Base-by-base conservation (phyloP, 2,113 vertebrate genomes). In the Sigmodon hispidus region DNA sequence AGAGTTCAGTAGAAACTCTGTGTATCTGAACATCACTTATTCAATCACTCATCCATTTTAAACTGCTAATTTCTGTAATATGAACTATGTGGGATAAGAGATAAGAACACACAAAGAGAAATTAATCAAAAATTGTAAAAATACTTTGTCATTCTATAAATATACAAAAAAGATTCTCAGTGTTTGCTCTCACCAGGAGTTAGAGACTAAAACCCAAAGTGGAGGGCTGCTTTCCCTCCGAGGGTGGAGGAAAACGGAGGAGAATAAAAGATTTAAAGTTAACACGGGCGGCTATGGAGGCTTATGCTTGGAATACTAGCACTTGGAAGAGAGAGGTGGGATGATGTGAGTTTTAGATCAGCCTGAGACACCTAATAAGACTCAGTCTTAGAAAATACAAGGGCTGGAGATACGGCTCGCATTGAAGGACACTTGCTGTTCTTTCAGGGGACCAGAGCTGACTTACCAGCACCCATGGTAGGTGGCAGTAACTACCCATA, bases 91-190 rank as follows among this genome's bases (percentile, higher is more conserved):
- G 67, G 36, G 26, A n/a, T 26, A 72, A 89, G 40, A 15, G 11
- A 57, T n/a, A 75, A 69, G 24, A 77, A 3, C 10, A 50, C 17
- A 29, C 79, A 92, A 89, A 83, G 22, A 79, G 52, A 91, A 94
- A n/a, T 65, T 73, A 21, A 90, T 80, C 31, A 85, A 52, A 92
- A 89, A 87, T 96, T 89, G 93, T 45, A 11, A 76, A 86, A 36
- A n/a, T 77, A 12, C 16, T 59, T 79, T 95, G 93, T 87, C 19
- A 92, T 80, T 24, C 7, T 5, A 36, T 48, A 94, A 91, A 59
- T 29, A 87, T 26, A 52, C 24, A 72, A 77, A 87, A 40, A 63
- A 52, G 3, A 69, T 26, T 81, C 22, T 59, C 34, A 8, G 7
- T 83, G 17, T 21, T 88, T 43, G 29, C 5, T 24, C 34, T 94